Evolutionary conservation across 2,888 invertebrate genomes (phyloP), one percentile per base, ranked within the genome.

Genomic region (Sarcophaga variegata): DNA sequence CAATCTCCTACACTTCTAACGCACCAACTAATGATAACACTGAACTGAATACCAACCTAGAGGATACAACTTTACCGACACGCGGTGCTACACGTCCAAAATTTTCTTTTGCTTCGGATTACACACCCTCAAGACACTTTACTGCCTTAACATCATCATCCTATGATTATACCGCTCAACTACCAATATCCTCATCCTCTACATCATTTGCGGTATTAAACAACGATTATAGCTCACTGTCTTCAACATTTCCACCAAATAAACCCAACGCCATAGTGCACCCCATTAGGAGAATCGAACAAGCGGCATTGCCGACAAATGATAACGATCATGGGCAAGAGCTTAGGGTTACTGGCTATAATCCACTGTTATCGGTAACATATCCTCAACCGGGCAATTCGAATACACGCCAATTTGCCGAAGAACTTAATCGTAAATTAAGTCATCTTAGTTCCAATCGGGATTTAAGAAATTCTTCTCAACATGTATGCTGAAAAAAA

Each of bases 361-460:
- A 82, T 79, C 78, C 69, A 45, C 75, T 71, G 63, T 66, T 81
- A 6, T 84, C 86, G 84, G 79, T 87, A 87, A 85, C 88, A 78
- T 77, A 88, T 60, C 81, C 84, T 4, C 72, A 60, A 25, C 20
- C 63, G 22, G 81, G 74, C 67, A 67, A 4, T 83, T 1, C 88
- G 83, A 91, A 91, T 88, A 89, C 89, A 47, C 90, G 89, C 59
- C 69, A 83, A 89, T 96, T 97, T 92, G 95, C 96, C 86, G 95
- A 96, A 90, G 95, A 96, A 79, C 94, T 97, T 85, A 96, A 96
- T 92, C 95, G 95, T 64, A 96, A 96, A 92, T 93, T 97, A 83
- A 94, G 95, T 59, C 95, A 95, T 83, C 94, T 97, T 75, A 96
- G 96, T 92, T 95, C 95, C 1, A 76, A 83, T 85, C 95, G 95